Evolutionary conservation across 2,888 invertebrate species (phyloP).

Genomic region (Parapristionchus giblindavisi): DNA sequence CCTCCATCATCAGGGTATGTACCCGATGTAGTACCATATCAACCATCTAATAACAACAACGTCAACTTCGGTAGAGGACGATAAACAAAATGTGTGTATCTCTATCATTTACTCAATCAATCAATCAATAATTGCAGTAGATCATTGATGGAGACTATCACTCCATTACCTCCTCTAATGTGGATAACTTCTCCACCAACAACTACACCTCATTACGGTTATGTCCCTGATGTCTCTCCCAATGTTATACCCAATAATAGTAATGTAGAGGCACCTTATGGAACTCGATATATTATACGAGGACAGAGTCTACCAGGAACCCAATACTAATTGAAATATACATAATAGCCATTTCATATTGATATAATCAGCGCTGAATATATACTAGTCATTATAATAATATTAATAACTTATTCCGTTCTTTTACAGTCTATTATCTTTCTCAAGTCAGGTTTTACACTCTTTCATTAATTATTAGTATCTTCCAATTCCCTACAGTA

Average conservation of each 20-base stretch:
- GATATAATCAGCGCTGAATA: conserved; percentile 10
- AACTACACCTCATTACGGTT: background rate
- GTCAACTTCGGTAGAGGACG: conserved; percentile 13
- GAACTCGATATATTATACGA: background rate
- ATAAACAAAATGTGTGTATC: background rate
- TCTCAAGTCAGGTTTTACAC: background rate
- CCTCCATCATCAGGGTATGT: conserved; percentile 31
- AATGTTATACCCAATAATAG: background rate
- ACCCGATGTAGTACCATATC: conserved; percentile 10
- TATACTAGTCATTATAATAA: conserved; percentile 16
- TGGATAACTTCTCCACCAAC: conserved; percentile 1
- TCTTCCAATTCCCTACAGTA: too few species aligned
- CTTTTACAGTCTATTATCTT: background rate
- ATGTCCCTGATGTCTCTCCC: background rate
- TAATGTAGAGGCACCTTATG: background rate
- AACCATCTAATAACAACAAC: conserved; percentile 1
- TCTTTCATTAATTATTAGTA: too few species aligned
- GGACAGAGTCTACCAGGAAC: conserved; percentile 18
- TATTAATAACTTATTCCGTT: background rate
- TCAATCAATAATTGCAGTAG: too few species aligned
- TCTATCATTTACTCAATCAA: background rate
- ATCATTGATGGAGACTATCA: too few species aligned
- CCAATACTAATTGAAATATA: background rate
- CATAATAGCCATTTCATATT: too few species aligned
- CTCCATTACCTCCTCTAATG: background rate